A percentile compares a stretch with the other conserved stretches of the same genome.
phyloP scores from a whole-genome alignment of 2,888 invertebrate genomes.

The Ectemnius continuus region DNA sequence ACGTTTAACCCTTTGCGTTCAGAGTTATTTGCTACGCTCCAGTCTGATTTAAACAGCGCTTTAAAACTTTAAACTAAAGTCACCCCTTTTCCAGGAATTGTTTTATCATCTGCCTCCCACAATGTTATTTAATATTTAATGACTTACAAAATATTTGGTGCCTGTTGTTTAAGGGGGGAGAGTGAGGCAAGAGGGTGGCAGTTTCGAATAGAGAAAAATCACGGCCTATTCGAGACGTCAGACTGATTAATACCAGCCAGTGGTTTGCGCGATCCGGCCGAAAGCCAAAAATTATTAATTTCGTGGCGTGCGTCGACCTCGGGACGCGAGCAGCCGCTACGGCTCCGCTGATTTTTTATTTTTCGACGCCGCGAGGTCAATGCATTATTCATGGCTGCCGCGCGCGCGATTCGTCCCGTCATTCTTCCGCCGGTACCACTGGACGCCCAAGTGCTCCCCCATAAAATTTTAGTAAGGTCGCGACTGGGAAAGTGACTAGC shows the following conservation, averaged over 20 bases:
- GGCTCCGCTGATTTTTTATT: conserved; percentile 41
- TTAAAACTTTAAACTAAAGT: too few species aligned
- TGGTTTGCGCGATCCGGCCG: conserved; percentile 38
- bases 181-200: too few species aligned
- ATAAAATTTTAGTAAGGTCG: conserved; percentile 54
- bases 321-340: conserved; percentile 15
- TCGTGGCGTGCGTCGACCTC: conserved; percentile 56
- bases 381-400: conserved; percentile 68
- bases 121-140: too few species aligned
- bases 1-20: background rate
- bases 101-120: too few species aligned
- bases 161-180: too few species aligned
- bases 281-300: conserved; percentile 67
- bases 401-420: conserved; percentile 61
- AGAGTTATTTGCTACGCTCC: too few species aligned
- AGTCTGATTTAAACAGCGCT: too few species aligned
- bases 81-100: too few species aligned
- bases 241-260: conserved; percentile 51
- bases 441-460: conserved; percentile 61
- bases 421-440: conserved; percentile 56
- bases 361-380: conserved; percentile 54
- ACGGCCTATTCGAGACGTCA: conserved; percentile 32
- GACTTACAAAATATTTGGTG: too few species aligned
- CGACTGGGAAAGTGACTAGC: conserved; percentile 7
- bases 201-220: conserved; percentile 27